Evolutionary conservation across 2,888 invertebrate species (phyloP).

Genomic region (Tenodera sinensis): DNA sequence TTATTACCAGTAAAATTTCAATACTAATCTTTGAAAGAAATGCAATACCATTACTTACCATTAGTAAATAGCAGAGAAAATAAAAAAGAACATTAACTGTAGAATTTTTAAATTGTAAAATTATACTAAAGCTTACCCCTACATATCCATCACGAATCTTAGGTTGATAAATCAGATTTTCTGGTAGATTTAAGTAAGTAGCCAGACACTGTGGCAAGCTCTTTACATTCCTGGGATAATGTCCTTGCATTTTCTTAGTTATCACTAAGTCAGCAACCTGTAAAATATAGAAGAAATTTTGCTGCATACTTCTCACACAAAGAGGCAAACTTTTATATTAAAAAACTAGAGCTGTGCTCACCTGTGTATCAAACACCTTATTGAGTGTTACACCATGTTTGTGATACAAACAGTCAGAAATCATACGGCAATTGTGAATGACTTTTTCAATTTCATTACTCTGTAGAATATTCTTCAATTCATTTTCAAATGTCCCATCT

Average conservation of each 20-base stretch:
- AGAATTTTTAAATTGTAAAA: no score
- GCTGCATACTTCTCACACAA: not conserved
- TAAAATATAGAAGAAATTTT: not conserved
- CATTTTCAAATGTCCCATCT: not conserved
- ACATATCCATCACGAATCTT: not conserved
- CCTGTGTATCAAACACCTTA: not conserved
- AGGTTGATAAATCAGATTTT: not conserved
- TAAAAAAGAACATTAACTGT: no score
- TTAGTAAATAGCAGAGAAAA: no score
- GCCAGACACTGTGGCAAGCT: not conserved
- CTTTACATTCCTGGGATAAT: not conserved
- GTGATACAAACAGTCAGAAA: slow-evolving; percentile 4
- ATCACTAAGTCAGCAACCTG: not conserved
- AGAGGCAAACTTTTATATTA: no score
- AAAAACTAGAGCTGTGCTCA: not conserved
- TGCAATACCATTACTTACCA: no score
- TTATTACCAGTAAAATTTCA: no score
- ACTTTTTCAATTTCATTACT: not conserved
- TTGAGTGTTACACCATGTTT: not conserved
- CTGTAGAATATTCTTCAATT: not conserved
- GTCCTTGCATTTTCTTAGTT: not conserved
- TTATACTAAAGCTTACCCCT: not conserved
- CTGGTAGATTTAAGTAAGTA: not conserved
- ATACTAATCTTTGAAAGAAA: no score
- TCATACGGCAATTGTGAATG: not conserved